Percentiles rank a stretch among this genome's conserved stretches.
Conservation (phyloP, 1,140 invertebrate genomes). For the Mizuhopecten yessoensis region DNA sequence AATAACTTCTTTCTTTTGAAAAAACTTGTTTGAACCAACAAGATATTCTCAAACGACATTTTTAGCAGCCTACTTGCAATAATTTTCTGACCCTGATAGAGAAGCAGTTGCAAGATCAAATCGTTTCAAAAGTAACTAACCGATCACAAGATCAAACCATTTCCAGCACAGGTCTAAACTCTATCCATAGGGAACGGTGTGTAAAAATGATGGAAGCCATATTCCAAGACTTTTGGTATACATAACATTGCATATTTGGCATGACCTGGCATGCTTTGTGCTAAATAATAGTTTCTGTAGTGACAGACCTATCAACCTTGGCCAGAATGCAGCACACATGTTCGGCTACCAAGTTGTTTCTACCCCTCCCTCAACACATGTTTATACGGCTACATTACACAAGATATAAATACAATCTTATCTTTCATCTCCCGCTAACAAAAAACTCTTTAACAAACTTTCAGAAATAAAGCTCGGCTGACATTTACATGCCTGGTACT, state of each 20-base stretch:
- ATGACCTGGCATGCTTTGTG: background rate
- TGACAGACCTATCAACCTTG: background rate
- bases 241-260: background rate
- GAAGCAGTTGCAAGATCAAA: too few species aligned
- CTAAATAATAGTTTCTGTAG: background rate
- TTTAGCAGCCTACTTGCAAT: too few species aligned
- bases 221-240: background rate
- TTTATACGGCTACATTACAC: slow-evolving; percentile 28
- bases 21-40: too few species aligned
- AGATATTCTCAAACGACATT: too few species aligned
- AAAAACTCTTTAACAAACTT: slow-evolving; percentile 14
- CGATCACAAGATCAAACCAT: too few species aligned
- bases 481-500: background rate
- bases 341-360: background rate
- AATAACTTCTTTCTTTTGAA: too few species aligned
- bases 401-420: slow-evolving; percentile 22
- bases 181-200: too few species aligned
- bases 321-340: background rate
- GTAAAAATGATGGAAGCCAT: background rate
- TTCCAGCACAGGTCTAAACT: too few species aligned
- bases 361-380: background rate
- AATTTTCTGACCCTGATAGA: too few species aligned
- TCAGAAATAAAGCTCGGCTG: background rate
- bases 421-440: slow-evolving; percentile 12
- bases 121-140: too few species aligned